Conservation (phyloP, 2,888 invertebrate genomes). For the Polydrusus tereticollis region DNA sequence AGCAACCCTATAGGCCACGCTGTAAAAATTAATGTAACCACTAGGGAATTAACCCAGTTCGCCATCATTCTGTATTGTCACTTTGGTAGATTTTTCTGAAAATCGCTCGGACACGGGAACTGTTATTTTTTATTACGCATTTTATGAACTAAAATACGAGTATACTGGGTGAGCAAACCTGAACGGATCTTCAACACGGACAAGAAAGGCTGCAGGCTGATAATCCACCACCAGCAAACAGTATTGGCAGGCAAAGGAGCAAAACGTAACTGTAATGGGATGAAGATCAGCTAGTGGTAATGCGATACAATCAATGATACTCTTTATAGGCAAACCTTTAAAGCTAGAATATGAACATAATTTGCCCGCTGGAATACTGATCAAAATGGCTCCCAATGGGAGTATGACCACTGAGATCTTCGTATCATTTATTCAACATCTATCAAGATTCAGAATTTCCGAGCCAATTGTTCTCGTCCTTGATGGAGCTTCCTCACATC, state of each 20-base stretch:
- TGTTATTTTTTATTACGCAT: no score
- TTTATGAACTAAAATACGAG: no score
- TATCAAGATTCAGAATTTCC: not conserved
- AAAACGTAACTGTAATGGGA: constrained; percentile 55
- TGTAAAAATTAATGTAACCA: no score
- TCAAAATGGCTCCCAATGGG: not conserved
- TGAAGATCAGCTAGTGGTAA: constrained; percentile 55
- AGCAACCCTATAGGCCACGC: no score
- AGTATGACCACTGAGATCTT: not conserved
- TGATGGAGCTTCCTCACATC: constrained; percentile 4
- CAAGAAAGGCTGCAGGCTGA: constrained; percentile 50
- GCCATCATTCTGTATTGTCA: no score
- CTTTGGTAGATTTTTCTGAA: no score
- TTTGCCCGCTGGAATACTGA: constrained; percentile 40
- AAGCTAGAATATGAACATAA: constrained; percentile 50
- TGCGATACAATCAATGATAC: constrained; percentile 54
- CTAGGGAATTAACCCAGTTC: no score
- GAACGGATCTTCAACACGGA: constrained; percentile 54
- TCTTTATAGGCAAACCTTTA: constrained; percentile 55
- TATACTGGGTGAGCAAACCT: no score
- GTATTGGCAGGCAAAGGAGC: constrained; percentile 57
- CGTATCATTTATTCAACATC: not conserved
- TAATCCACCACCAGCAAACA: constrained; percentile 56
- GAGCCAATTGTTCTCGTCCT: not conserved
- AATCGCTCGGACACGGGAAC: no score